These are phyloP conservation scores for Fragum fragum DNA, from an alignment of 2,888 invertebrate species.

Conservation along the genomic window DNA sequence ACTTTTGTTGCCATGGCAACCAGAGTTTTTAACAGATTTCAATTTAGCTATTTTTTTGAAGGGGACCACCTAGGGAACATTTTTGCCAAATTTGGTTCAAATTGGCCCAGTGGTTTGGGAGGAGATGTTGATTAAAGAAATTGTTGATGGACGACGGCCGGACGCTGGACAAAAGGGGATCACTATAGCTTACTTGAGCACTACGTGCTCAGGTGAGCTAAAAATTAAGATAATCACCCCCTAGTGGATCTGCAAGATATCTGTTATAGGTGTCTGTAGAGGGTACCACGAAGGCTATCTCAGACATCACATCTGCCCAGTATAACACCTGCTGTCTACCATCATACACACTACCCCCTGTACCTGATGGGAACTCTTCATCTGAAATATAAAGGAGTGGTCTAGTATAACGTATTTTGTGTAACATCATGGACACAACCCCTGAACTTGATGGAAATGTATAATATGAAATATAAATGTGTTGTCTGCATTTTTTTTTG, in stretches of 20 bases:
- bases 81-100: too few species aligned
- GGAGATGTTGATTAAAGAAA: too few species aligned
- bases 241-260: conserved; percentile 62
- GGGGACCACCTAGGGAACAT: too few species aligned
- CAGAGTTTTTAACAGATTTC: too few species aligned
- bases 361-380: conserved; percentile 85
- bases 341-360: conserved; percentile 92
- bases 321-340: conserved; percentile 95
- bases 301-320: conserved; percentile 98
- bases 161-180: too few species aligned
- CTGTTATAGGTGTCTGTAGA: conserved; percentile 80
- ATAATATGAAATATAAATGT: conserved; percentile 68
- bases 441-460: conserved; percentile 88
- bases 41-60: too few species aligned
- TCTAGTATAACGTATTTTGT: conserved; percentile 96
- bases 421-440: conserved; percentile 94
- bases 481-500: too few species aligned
- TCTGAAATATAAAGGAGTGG: conserved; percentile 86
- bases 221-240: conserved; percentile 37
- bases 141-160: too few species aligned
- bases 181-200: too few species aligned
- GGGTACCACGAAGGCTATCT: conserved; percentile 98
- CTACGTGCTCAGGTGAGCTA: too few species aligned
- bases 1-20: too few species aligned
- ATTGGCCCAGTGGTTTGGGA: too few species aligned